These are phyloP conservation scores for Diaphora mendica DNA, from an alignment of 2,888 invertebrate genomes.

Conservation along the genomic window DNA sequence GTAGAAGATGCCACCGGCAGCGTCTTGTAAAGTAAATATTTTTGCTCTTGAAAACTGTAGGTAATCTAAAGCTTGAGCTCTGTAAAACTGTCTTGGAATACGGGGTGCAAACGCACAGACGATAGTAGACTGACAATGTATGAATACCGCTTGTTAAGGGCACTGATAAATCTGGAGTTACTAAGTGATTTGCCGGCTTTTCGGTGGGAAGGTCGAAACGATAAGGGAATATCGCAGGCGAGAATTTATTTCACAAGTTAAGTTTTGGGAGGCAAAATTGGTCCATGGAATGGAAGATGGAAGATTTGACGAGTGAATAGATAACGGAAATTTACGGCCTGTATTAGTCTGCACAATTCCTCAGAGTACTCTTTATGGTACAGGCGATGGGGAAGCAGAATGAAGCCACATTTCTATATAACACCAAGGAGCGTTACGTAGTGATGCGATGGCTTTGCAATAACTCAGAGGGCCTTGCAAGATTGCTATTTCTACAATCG, in stretches of 20 bases:
- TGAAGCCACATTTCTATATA: not conserved
- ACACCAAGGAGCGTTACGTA: too few relatives aligned
- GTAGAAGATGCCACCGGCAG: not conserved
- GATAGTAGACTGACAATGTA: not conserved
- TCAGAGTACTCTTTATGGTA: not conserved
- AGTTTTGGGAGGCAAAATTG: too few relatives aligned
- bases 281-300: too few relatives aligned
- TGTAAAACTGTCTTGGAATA: not conserved
- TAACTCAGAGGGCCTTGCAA: not conserved
- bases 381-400: too few relatives aligned
- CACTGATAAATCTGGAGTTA: not conserved
- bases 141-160: not conserved
- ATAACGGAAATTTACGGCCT: too few relatives aligned
- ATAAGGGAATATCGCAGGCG: too few relatives aligned
- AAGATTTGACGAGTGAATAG: too few relatives aligned
- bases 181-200: not conserved
- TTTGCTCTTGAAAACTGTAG: too few relatives aligned
- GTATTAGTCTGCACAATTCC: not conserved
- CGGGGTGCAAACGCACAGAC: not conserved
- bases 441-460: not conserved
- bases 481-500: too few relatives aligned
- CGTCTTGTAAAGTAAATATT: not conserved
- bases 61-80: too few relatives aligned
- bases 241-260: too few relatives aligned
- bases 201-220: too few relatives aligned